Evolutionary conservation across 2,113 vertebrate genomes (phyloP).

Genomic region (Grammomys surdaster): DNA sequence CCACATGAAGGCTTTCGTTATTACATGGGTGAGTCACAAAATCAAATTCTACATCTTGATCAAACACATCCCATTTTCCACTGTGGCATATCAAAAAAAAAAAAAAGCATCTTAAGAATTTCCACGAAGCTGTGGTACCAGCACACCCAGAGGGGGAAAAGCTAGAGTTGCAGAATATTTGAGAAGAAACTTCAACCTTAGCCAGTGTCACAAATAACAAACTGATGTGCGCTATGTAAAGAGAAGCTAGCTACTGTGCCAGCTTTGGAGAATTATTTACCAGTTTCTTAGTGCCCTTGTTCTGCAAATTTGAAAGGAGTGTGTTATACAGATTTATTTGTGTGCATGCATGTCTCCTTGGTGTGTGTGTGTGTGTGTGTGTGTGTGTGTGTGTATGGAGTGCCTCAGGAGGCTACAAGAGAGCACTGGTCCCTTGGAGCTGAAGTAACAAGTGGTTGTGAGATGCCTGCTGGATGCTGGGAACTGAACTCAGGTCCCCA

Average conservation of each 20-base stretch:
- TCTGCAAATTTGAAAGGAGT: background rate
- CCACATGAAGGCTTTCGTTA: conserved; percentile 12
- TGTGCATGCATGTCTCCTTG: background rate
- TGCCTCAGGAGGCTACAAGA: background rate
- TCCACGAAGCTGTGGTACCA: background rate
- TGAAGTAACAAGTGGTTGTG: background rate
- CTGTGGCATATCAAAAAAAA: background rate
- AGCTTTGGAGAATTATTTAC: background rate
- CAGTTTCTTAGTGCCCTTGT: background rate
- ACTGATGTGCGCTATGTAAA: background rate
- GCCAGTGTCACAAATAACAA: background rate
- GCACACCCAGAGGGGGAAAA: background rate
- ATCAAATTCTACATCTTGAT: background rate
- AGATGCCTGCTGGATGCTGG: background rate
- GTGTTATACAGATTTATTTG: conserved; percentile 5
- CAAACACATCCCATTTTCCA: conserved; percentile 53
- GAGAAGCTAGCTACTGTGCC: background rate
- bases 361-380: background rate
- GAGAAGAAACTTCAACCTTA: conserved; percentile 15
- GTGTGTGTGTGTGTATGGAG: background rate
- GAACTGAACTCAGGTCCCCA: background rate
- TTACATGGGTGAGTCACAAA: conserved; percentile 41
- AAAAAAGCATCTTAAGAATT: conserved; percentile 28
- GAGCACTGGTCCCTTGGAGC: background rate
- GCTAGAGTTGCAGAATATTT: background rate